Conservation (phyloP, 2,888 invertebrate genomes). For the Ptychoptera albimana region DNA sequence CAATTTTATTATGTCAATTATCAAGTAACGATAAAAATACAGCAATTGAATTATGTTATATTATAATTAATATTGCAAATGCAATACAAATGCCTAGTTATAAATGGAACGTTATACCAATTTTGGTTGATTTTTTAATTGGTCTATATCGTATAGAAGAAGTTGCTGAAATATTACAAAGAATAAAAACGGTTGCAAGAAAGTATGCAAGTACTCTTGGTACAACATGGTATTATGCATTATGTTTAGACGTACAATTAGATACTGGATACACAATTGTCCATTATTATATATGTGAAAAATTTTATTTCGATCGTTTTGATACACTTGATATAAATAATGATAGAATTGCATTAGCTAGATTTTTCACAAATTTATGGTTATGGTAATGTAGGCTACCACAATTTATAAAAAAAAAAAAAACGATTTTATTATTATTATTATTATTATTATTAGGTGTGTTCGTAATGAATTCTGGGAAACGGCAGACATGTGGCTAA, state of each 20-base stretch:
- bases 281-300: conserved; percentile 13
- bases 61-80: background rate
- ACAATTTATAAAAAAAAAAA: background rate
- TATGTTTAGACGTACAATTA: conserved; percentile 38
- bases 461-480: conserved; percentile 41
- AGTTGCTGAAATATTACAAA: background rate
- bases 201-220: conserved; percentile 26
- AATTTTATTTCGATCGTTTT: conserved; percentile 1
- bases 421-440: background rate
- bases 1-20: conserved; percentile 2
- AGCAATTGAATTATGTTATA: conserved; percentile 2
- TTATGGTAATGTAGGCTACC: background rate
- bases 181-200: conserved; percentile 6
- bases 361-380: conserved; percentile 3
- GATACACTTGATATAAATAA: background rate
- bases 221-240: conserved; percentile 40
- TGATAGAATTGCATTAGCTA: background rate
- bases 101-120: conserved; percentile 2
- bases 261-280: conserved; percentile 41
- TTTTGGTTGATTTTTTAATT: background rate
- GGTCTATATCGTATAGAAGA: background rate
- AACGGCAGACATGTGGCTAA: conserved; percentile 36
- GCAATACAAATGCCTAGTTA: background rate
- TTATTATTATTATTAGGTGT: conserved; percentile 27
- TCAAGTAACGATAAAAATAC: background rate